Percentiles rank a stretch among this genome's conserved stretches.
phyloP scores from a whole-genome alignment of 2,113 vertebrate species.

The Hystrix cristata region DNA sequence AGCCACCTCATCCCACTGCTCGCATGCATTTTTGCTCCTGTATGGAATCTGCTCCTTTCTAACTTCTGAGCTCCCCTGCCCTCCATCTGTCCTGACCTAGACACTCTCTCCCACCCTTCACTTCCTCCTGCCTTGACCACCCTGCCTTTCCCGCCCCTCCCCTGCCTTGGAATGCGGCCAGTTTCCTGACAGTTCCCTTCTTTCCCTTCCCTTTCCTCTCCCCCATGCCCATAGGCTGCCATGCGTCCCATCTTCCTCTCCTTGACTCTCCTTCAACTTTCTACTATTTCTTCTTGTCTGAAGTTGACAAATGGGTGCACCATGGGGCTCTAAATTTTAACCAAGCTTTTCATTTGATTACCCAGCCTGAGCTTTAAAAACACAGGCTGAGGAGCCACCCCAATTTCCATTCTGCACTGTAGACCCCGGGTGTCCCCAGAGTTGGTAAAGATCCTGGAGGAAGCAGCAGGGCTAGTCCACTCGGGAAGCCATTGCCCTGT shows the following conservation, averaged over 20 bases:
- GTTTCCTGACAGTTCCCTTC: no score
- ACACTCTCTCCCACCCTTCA: not conserved
- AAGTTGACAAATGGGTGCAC: not conserved
- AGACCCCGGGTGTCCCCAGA: accelerated
- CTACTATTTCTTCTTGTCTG: not conserved
- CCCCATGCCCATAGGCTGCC: accelerated
- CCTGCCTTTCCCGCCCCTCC: no score
- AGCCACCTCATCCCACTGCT: not conserved
- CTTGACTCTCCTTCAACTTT: not conserved
- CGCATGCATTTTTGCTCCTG: not conserved
- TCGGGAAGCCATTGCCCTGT: accelerated
- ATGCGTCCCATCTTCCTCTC: not conserved
- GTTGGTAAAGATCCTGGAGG: not conserved
- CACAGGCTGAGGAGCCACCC: accelerated
- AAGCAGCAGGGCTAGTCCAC: accelerated
- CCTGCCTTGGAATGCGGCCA: no score
- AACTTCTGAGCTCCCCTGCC: not conserved
- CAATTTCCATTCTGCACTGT: not conserved
- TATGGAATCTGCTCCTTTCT: not conserved
- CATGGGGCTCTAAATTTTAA: not conserved
- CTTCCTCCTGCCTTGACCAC: no score
- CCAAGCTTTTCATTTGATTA: not conserved
- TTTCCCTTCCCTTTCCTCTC: not conserved
- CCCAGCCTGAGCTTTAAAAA: not conserved
- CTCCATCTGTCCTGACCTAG: no score